A percentile compares a stretch with the other conserved stretches of the same genome.
phyloP scores from a whole-genome alignment of 1,140 invertebrate genomes.

The Agrypnia vestita region DNA sequence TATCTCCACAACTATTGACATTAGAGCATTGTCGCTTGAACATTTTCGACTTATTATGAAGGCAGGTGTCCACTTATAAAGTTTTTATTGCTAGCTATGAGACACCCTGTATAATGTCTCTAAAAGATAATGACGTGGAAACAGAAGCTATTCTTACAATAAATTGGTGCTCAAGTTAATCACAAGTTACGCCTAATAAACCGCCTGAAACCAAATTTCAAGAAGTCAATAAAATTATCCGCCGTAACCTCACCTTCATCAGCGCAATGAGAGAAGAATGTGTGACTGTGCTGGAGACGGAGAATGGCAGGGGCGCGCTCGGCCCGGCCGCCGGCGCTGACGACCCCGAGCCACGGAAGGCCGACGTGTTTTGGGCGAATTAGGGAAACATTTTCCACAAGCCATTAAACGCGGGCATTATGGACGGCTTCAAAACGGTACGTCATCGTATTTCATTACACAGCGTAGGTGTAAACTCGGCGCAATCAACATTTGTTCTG shows the following conservation, averaged over 20 bases:
- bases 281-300: conserved; percentile 38
- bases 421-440: conserved; percentile 31
- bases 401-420: conserved; percentile 45
- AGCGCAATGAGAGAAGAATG: conserved; percentile 20
- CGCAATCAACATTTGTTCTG: conserved; percentile 36
- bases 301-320: conserved; percentile 50
- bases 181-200: background rate
- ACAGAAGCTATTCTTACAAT: too few relatives aligned
- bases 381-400: conserved; percentile 44
- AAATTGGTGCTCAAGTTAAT: background rate
- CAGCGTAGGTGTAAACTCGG: conserved; percentile 48
- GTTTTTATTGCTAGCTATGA: too few relatives aligned
- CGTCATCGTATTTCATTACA: conserved; percentile 50
- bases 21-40: too few relatives aligned
- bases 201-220: too few relatives aligned
- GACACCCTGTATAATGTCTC: too few relatives aligned
- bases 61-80: too few relatives aligned
- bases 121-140: too few relatives aligned
- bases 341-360: conserved; percentile 29
- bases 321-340: conserved; percentile 27
- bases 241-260: conserved; percentile 12
- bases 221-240: background rate
- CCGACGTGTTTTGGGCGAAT: conserved; percentile 50
- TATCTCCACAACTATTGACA: too few relatives aligned
- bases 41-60: too few relatives aligned